Base-by-base conservation (phyloP, 1,140 invertebrate genomes). In the Eciton burchellii region DNA sequence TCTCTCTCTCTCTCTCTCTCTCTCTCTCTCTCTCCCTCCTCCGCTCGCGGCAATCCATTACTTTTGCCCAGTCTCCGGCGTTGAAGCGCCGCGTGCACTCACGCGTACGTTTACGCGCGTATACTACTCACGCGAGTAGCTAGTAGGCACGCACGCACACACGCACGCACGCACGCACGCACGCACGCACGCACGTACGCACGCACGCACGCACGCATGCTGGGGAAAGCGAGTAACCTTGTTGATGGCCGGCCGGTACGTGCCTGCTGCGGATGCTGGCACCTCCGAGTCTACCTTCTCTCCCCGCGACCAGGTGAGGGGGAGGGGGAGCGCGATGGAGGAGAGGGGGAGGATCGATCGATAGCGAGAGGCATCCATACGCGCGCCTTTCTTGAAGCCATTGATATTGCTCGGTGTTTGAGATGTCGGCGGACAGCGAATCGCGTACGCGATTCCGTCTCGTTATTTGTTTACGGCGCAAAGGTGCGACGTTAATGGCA, bases 141-240 rank as follows among this genome's bases (percentile, higher is more conserved):
- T 56, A 29, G 43, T 79, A 57, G 56, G 47, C 29, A 77, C 45
- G 26, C 45, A 68, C 59, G 62, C 24, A 52, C 8, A 26, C 49
- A 49, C 47, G 29, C 12, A 26, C 26, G 63, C 54, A 49, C 8
- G 5, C 77, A 35, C 47, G 56, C 65, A 72, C 84, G 81, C 77
- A 62, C 74, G 82, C 77, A 52, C n/a, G n/a, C n/a, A n/a, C n/a
- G n/a, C n/a, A n/a, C n/a, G n/a, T n/a, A 86, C 59, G 59, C 35
- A 81, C 26, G 49, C 65, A 54, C 72, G 59, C 63, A 84, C 76
- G 82, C 84, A 86, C 82, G 72, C 82, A 84, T 54, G n/a, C 52
- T n/a, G 88, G 85, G 87, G 85, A 89, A 89, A 89, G 88, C 89
- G 88, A 89, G 88, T 89, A 89, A 89, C 88, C 88, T 89, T 89